phyloP scores from a whole-genome alignment of 2,888 invertebrate genomes.

The Meliscaeva auricollis region DNA sequence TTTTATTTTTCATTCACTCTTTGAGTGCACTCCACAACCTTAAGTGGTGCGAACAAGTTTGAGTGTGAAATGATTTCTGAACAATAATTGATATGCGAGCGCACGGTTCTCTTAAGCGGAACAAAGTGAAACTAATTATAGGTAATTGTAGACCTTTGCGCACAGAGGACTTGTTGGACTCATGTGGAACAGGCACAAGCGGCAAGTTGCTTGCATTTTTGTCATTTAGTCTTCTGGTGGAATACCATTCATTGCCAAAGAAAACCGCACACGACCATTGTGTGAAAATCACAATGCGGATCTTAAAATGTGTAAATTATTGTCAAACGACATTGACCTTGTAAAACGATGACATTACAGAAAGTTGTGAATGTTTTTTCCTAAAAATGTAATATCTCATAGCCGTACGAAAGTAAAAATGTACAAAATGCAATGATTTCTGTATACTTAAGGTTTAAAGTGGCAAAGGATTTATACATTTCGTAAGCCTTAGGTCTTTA shows the following conservation, averaged over 20 bases:
- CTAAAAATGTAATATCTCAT: too few relatives aligned
- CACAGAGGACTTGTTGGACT: slow-evolving; percentile 31
- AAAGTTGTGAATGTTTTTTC: too few relatives aligned
- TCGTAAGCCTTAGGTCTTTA: too few relatives aligned
- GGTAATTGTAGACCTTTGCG: slow-evolving; percentile 42
- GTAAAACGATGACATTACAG: background rate
- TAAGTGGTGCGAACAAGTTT: background rate
- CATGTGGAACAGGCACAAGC: slow-evolving; percentile 9
- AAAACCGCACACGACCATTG: slow-evolving; percentile 44
- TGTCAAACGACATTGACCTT: slow-evolving; percentile 58
- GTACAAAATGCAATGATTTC: too few relatives aligned
- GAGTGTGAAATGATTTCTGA: slow-evolving; percentile 35
- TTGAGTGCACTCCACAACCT: slow-evolving; percentile 24
- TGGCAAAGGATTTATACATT: too few relatives aligned
- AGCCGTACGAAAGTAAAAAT: too few relatives aligned
- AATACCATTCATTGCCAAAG: slow-evolving; percentile 20
- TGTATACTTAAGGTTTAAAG: too few relatives aligned
- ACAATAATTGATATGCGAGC: slow-evolving; percentile 63
- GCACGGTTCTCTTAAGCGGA: slow-evolving; percentile 71
- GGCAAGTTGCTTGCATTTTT: slow-evolving; percentile 49
- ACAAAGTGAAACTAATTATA: slow-evolving; percentile 68
- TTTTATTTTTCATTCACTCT: slow-evolving; percentile 54
- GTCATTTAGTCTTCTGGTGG: slow-evolving; percentile 17
- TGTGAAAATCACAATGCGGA: slow-evolving; percentile 33
- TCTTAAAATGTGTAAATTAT: slow-evolving; percentile 18